Evolutionary conservation across 2,888 invertebrate genomes (phyloP).

Genomic region (Papilio elwesi): DNA sequence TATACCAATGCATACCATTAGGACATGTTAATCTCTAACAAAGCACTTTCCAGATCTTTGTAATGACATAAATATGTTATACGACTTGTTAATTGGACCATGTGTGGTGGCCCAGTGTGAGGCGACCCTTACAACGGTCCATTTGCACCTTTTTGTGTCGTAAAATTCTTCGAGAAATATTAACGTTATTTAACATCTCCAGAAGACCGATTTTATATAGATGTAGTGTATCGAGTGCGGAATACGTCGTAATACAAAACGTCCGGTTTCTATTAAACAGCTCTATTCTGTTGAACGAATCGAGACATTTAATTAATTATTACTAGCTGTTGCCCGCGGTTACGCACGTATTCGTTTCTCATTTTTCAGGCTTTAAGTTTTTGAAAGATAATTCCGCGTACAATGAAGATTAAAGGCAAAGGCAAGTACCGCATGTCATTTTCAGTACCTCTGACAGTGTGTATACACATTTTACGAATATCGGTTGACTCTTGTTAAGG

Average conservation of each 20-base stretch:
- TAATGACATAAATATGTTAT: slow-evolving; percentile 59
- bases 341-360: no score
- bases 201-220: not conserved
- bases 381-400: no score
- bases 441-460: no score
- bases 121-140: slow-evolving; percentile 56
- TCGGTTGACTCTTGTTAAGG: no score
- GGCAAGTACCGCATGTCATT: no score
- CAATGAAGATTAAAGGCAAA: no score
- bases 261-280: not conserved
- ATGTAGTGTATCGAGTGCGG: not conserved
- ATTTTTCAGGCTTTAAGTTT: no score
- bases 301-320: no score
- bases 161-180: slow-evolving; percentile 27
- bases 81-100: slow-evolving; percentile 57
- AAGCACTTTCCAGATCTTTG: slow-evolving; percentile 44
- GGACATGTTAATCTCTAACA: slow-evolving; percentile 46
- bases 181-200: slow-evolving; percentile 32
- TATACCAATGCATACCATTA: slow-evolving; percentile 46
- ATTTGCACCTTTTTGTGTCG: slow-evolving; percentile 54
- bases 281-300: no score
- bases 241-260: not conserved
- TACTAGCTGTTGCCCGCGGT: no score
- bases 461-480: no score
- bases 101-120: slow-evolving; percentile 53